Evolutionary conservation across 2,888 invertebrate genomes (phyloP), one percentile per base, ranked within the genome.

Genomic region (Plebejus argus): DNA sequence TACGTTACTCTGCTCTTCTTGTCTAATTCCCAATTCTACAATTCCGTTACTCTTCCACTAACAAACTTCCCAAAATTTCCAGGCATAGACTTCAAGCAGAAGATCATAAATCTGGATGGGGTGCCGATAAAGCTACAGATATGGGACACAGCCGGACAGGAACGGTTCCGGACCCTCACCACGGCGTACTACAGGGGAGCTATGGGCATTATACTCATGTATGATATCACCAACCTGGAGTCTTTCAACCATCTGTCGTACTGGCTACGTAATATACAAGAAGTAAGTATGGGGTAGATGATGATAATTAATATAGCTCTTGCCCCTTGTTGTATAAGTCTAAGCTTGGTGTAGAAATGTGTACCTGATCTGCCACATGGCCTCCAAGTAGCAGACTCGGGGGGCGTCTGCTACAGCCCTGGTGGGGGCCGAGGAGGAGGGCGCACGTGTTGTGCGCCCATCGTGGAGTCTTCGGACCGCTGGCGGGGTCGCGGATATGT

Each of bases 61-160:
- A 39, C 3, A 71, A n/a, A n/a, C 6, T 75, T n/a, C 28, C n/a
- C 10, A 61, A 76, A 23, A 35, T 61, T 93, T 94, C 56, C 93
- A 98, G 98, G 98, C 83, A 97, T 98, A 89, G 98, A 98, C 92
- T 98, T 98, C 91, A 98, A 98, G 91, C 98, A 98, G 90, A 98
- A 98, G 92, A 97, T 98, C 83, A 97, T 98, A 85, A 97, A 97
- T 88, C 94, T 98, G 84, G 98, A 98, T 87, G 98, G 97, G 15
- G 97, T 96, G 78, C 97, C 97, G 76, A 97, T 98, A 84, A 98
- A 98, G 89, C 93, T 97, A 76, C 97, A 97, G 91, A 97, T 97
- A 88, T 98, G 98, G 98, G 98, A 98, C 87, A 98, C 98, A 0
- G 98, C 98, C 12, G 98, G 98, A 0, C 97, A 97, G 85, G 94